Evolutionary conservation across 1,140 invertebrate species (phyloP), one percentile per base, ranked within the genome.

Genomic region (Meteorus sp.): DNA sequence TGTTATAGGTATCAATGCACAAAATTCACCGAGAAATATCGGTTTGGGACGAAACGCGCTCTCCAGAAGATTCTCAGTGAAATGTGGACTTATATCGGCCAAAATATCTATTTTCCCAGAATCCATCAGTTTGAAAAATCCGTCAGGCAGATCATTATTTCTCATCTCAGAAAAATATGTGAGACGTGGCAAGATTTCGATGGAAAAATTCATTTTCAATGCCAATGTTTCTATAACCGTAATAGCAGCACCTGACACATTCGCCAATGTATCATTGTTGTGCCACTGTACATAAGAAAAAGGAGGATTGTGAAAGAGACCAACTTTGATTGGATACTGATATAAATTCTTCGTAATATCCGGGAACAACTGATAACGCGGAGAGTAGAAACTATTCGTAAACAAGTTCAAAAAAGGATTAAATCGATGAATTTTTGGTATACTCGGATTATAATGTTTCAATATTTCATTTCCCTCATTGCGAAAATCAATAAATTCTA

Each of bases 401-500:
- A 39, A 50, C 43, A 20, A 50, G 43, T 51, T 31, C 20, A 58
- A 39, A 29, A 63, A 63, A 4, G 56, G 61, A 63, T 63, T 56
- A n/a, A 43, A 53, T 3, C 48, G 25, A 53, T 56, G 47, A 47
- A 63, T 27, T 13, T 45, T 39, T 44, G 37, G 53, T 39, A 2
- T n/a, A 3, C 2, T 11, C 4, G 33, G 8, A 2, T 11, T 4
- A n/a, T 20, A 15, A 31, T 22, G 22, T 3, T 43, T 13, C 3
- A 22, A 1, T 0, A 53, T 50, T 19, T 7, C 29, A 35, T 51
- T 27, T 33, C 2, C 20, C 13, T 25, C 1, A 2, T 2, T 7
- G 22, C 35, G 1, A 6, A 8, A 35, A 7, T 39, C 3, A 20
- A 22, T 3, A 11, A 63, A 13, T 25, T 63, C 56, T 33, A 63